Evolutionary conservation across 2,888 invertebrate genomes (phyloP).

Genomic region (Bursaphelenchus okinawaensis): DNA sequence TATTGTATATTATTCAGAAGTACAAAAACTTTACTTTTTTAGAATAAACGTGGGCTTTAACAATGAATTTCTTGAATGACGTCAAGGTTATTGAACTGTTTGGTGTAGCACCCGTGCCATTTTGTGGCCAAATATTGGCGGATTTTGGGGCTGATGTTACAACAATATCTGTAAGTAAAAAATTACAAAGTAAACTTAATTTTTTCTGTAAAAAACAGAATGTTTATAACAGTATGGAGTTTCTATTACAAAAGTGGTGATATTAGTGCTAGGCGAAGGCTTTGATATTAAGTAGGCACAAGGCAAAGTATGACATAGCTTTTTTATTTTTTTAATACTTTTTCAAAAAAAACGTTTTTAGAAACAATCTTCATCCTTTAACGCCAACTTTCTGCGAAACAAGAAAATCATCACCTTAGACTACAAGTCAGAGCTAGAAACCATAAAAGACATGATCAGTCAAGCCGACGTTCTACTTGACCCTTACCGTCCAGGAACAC

Average conservation of each 20-base stretch:
- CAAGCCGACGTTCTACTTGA: conserved; percentile 83
- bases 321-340: too few relatives aligned
- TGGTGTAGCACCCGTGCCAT: conserved; percentile 89
- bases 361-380: not conserved
- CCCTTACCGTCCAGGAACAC: conserved; percentile 79
- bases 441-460: conserved; percentile 70
- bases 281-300: too few relatives aligned
- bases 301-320: too few relatives aligned
- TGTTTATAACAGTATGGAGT: too few relatives aligned
- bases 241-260: too few relatives aligned
- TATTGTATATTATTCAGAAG: too few relatives aligned
- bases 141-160: conserved; percentile 88
- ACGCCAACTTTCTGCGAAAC: not conserved
- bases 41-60: too few relatives aligned
- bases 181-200: too few relatives aligned
- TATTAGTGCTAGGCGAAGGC: too few relatives aligned
- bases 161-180: conserved; percentile 72
- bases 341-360: not conserved
- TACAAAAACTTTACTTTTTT: too few relatives aligned
- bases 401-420: conserved; percentile 29
- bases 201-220: too few relatives aligned
- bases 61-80: conserved; percentile 60
- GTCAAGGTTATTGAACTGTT: conserved; percentile 85
- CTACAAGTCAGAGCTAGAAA: conserved; percentile 63
- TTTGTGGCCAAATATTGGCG: conserved; percentile 85